Percentiles rank a stretch among this genome's conserved stretches.
phyloP scores from a whole-genome alignment of 2,797 vertebrate genomes.

The Muscicapa striata region DNA sequence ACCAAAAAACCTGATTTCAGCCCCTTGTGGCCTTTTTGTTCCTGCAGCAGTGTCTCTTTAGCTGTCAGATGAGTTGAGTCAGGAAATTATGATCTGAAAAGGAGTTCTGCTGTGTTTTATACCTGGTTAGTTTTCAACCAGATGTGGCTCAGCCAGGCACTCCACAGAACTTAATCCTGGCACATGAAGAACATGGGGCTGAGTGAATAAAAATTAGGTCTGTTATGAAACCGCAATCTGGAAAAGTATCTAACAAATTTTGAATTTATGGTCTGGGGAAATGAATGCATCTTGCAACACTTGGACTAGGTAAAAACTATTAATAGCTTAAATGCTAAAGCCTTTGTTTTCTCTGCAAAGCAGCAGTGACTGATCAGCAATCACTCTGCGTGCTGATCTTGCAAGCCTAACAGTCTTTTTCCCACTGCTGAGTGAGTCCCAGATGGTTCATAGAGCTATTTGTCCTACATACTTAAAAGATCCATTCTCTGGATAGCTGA shows the following conservation, averaged over 20 bases:
- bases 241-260: not conserved
- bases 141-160: not conserved
- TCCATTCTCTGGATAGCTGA: constrained; percentile 40
- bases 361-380: constrained; percentile 27
- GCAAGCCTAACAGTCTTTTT: constrained; percentile 17
- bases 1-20: not conserved
- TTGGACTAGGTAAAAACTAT: not conserved
- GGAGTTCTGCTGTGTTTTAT: not conserved
- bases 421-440: constrained; percentile 40
- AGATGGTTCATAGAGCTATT: constrained; percentile 43
- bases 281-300: not conserved
- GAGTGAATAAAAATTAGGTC: not conserved
- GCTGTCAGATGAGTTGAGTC: not conserved
- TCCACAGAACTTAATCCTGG: not conserved
- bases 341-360: constrained; percentile 12
- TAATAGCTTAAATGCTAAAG: not conserved
- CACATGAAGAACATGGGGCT: not conserved
- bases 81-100: not conserved
- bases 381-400: not conserved
- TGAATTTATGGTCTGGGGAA: not conserved
- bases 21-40: not conserved
- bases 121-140: not conserved
- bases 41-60: not conserved
- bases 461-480: constrained; percentile 53
- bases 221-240: not conserved